Conservation (phyloP, 1,140 invertebrate species). For the Olivierus martensii region DNA sequence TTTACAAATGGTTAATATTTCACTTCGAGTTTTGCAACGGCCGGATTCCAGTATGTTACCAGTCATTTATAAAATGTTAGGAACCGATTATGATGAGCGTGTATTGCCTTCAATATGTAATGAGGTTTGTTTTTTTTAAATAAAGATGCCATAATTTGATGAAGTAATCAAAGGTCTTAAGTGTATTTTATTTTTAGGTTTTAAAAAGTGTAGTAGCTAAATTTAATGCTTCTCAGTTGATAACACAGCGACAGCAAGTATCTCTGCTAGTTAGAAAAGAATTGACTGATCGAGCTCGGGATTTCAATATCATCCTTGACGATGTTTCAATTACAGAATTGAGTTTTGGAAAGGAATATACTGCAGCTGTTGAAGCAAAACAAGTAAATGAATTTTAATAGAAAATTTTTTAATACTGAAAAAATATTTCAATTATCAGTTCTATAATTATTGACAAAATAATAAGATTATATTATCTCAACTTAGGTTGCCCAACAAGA, state of each 20-base stretch:
- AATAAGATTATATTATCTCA: too few relatives aligned
- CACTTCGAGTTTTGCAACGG: conserved; percentile 83
- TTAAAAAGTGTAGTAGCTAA: conserved; percentile 98
- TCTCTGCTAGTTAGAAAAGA: conserved; percentile 87
- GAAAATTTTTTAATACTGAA: too few relatives aligned
- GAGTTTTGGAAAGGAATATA: conserved; percentile 97
- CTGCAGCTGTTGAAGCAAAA: conserved; percentile 98
- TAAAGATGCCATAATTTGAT: background rate
- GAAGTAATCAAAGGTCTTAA: background rate
- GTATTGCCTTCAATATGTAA: conserved; percentile 94
- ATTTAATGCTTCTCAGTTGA: conserved; percentile 98
- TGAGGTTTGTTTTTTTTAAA: conserved; percentile 54
- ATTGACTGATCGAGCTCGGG: conserved; percentile 86
- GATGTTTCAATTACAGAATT: conserved; percentile 99
- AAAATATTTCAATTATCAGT: too few relatives aligned
- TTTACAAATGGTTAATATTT: conserved; percentile 99
- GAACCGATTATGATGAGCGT: conserved; percentile 45
- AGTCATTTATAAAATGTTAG: conserved; percentile 70
- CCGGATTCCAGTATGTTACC: conserved; percentile 71
- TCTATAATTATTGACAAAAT: too few relatives aligned
- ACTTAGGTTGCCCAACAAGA: conserved; percentile 87
- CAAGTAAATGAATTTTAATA: conserved; percentile 44
- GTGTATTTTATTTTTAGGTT: conserved; percentile 29
- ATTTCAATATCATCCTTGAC: conserved; percentile 98
- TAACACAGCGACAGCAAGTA: conserved; percentile 93